Base-by-base conservation (phyloP, 2,797 vertebrate species). In the Urocyon cinereoargenteus region DNA sequence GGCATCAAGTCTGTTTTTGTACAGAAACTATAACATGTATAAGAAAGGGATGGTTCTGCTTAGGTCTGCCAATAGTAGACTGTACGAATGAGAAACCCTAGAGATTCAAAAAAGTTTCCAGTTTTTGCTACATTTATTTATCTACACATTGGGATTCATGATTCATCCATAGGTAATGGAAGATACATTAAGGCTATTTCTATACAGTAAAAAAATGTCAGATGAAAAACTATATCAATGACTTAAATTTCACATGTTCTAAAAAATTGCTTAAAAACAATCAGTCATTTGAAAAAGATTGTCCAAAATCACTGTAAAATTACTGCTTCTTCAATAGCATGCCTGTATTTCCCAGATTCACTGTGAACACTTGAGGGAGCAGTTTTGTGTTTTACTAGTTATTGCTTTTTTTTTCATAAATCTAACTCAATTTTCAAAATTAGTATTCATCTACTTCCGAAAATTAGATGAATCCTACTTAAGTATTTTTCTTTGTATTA, bases 171-270 rank as follows among this genome's bases (percentile, higher is more conserved):
- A 82, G 14, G 51, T 97, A 96, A 98, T 93, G 64, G 79, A 55
- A 90, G 40, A 31, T 73, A 72, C 36, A 93, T 95, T 95, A 96
- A 68, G 15, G 36, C 8, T 93, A 93, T 97, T 97, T 97, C 84
- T 94, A 51, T 82, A 91, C 2, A 89, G 73, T 89, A 92, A 94
- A 96, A 96, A 93, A 91, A 62, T 36, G 51, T 66, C 90, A 93
- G 40, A 24, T 40, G 21, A 85, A 85, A 87, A 97, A 79, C 28
- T 22, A 64, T 93, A 97, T 94, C 61, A 95, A 87, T 61, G 78
- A 97, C 70, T 96, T 95, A 96, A 95, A 94, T 93, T 95, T 94
- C 81, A 92, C 70, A 94, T 93, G 11, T 91, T 97, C 70, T 91
- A 66, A 78, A 49, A 96, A 95, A 96, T 91, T 70, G 84, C 91